A percentile compares a stretch with the other conserved stretches of the same genome.
Conservation (phyloP, 2,113 vertebrate species). For the Tupaia tana region DNA sequence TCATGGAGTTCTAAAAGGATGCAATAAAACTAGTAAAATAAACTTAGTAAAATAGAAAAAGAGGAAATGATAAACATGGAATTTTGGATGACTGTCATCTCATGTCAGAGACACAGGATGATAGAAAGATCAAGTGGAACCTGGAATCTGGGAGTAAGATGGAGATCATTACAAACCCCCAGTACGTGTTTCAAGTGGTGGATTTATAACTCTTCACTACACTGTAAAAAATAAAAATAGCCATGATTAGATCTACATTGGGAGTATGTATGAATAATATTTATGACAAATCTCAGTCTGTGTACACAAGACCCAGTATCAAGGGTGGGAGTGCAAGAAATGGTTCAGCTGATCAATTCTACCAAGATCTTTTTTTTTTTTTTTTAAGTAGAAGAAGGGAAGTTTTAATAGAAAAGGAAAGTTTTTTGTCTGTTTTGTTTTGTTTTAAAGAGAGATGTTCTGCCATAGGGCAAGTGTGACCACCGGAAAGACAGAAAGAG, state of each 20-base stretch:
- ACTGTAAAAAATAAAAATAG: not conserved
- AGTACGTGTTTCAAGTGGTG: not conserved
- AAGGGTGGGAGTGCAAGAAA: not conserved
- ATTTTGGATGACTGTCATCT: not conserved
- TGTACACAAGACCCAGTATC: not conserved
- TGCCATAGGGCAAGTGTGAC: too few relatives aligned
- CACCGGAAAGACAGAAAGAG: too few relatives aligned
- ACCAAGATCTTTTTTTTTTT: too few relatives aligned
- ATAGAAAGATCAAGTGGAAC: not conserved
- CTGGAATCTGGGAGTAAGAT: not conserved
- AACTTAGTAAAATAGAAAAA: not conserved
- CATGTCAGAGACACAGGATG: not conserved
- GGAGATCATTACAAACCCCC: not conserved
- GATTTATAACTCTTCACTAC: not conserved
- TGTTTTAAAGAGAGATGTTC: too few relatives aligned
- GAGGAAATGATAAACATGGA: not conserved
- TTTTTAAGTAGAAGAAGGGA: too few relatives aligned
- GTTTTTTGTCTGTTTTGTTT: too few relatives aligned
- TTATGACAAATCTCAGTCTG: not conserved
- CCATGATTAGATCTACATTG: not conserved
- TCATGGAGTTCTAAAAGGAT: not conserved
- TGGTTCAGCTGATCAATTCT: not conserved
- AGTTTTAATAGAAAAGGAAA: too few relatives aligned
- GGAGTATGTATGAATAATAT: not conserved
- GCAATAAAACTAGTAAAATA: not conserved